These are phyloP conservation scores for Mimachlamys varia DNA, from an alignment of 2,888 invertebrate species.

Conservation along the genomic window DNA sequence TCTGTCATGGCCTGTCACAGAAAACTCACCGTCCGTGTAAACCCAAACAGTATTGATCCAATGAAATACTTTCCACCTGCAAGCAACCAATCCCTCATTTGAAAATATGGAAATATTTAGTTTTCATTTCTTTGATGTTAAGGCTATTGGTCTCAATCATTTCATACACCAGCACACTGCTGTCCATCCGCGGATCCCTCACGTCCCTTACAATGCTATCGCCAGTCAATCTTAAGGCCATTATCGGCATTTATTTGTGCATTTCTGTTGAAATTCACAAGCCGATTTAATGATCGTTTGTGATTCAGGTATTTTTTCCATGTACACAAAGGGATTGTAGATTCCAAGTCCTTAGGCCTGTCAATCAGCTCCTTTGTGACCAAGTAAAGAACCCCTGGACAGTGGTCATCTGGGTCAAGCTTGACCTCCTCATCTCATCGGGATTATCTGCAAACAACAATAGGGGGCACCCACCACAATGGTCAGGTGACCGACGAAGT, in stretches of 20 bases:
- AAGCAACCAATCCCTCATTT: not conserved
- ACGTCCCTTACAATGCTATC: not conserved
- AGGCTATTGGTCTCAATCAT: not conserved
- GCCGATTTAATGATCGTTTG: constrained; percentile 27
- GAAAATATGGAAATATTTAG: constrained; percentile 31
- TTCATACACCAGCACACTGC: not conserved
- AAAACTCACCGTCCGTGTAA: not conserved
- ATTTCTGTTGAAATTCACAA: constrained; percentile 22
- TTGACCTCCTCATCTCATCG: constrained; percentile 11
- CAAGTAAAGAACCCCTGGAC: constrained; percentile 23
- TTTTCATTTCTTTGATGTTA: constrained; percentile 28
- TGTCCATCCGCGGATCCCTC: not conserved
- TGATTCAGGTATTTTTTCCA: constrained; percentile 28
- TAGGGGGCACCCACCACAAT: constrained; percentile 12
- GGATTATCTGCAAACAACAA: constrained; percentile 9
- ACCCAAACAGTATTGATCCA: not conserved
- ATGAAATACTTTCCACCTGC: constrained; percentile 5
- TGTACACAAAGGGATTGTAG: constrained; percentile 8
- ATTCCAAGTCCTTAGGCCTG: not conserved
- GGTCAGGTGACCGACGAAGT: not conserved
- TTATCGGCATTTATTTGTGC: constrained; percentile 33
- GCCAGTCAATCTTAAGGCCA: not conserved
- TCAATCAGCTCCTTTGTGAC: constrained; percentile 4
- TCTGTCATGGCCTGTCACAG: not conserved
- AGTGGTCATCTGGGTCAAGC: constrained; percentile 27